Conservation (phyloP, 2,888 invertebrate genomes). For the Miltochrista miniata region DNA sequence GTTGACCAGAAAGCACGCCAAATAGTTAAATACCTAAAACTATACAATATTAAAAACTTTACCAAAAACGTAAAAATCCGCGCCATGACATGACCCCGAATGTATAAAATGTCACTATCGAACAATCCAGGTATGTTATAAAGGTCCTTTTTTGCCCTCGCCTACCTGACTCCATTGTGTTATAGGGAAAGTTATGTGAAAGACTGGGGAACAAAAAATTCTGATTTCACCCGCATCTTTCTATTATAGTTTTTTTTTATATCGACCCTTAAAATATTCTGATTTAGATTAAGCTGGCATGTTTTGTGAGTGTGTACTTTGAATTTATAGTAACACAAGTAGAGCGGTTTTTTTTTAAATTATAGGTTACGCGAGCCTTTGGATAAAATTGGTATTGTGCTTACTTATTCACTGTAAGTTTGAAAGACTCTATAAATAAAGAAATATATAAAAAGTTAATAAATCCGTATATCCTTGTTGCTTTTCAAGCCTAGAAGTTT, state of each 20-base stretch:
- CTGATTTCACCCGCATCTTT: conserved; percentile 65
- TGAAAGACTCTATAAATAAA: conserved; percentile 39
- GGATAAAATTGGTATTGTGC: conserved; percentile 53
- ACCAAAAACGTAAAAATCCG: conserved; percentile 15
- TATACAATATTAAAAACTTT: background rate
- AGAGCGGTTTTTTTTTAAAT: conserved; percentile 58
- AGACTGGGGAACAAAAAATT: conserved; percentile 65
- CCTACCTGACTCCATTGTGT: conserved; percentile 74
- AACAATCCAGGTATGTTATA: conserved; percentile 53
- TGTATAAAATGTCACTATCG: conserved; percentile 75
- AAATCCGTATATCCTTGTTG: conserved; percentile 36
- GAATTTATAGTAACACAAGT: conserved; percentile 48
- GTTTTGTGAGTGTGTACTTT: conserved; percentile 66
- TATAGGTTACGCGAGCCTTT: conserved; percentile 66
- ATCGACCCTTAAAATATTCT: conserved; percentile 63
- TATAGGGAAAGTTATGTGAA: conserved; percentile 78
- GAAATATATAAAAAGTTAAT: conserved; percentile 36
- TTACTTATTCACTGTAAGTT: conserved; percentile 49
- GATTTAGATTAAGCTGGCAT: conserved; percentile 66
- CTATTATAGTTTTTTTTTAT: conserved; percentile 54
- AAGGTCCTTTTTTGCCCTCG: conserved; percentile 54
- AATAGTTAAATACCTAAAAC: no score
- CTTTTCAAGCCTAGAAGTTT: conserved; percentile 15
- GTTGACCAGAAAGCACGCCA: no score
- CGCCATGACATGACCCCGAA: conserved; percentile 57